Evolutionary conservation across 2,888 invertebrate genomes (phyloP), one percentile per base, ranked within the genome.

Genomic region (Schizaphis graminum): DNA sequence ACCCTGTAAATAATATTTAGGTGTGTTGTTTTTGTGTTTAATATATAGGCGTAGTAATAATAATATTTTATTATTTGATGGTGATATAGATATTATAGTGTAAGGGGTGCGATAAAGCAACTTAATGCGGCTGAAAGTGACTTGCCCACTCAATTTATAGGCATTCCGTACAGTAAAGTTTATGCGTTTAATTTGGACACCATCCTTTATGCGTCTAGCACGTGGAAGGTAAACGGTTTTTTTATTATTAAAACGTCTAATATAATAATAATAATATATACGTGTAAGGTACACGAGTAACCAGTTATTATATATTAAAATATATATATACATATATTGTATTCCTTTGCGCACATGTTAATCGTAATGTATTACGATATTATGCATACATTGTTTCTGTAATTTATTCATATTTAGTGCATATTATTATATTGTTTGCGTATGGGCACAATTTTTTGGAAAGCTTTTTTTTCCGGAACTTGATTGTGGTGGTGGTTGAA

Each of bases 181-280:
- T 87, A 87, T 87, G 49, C n/a, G 87, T 87, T 87, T 87, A 87
- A 87, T 87, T 87, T 87, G n/a, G 49, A 49, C 87, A 47, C 87
- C 28, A n/a, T 87, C 87, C 21, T 35, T n/a, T 87, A 49, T 53
- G 16, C n/a, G 1, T 53, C 49, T 49, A 86, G 13, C 87, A 47
- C 13, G 21, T 7, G 8, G 21, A 7, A 26, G 10, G 49, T 21
- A 53, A 49, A 77, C 21, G 21, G 21, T 77, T 35, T 77, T 77
- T 77, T 21, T 35, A 85, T 86, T 87, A 87, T 53, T 53, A 87
- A 87, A 87, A 87, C 87, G 28, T 77, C 77, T 77, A 77, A 77
- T 77, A 77, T 77, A 21, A 35, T 77, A 35, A 35, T 77, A 35
- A 77, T 77, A 77, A 35, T 77, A 5, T n/a, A 1, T 67, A 67